Conservation (phyloP, 2,888 invertebrate species). For the Antheraea yamamai region DNA sequence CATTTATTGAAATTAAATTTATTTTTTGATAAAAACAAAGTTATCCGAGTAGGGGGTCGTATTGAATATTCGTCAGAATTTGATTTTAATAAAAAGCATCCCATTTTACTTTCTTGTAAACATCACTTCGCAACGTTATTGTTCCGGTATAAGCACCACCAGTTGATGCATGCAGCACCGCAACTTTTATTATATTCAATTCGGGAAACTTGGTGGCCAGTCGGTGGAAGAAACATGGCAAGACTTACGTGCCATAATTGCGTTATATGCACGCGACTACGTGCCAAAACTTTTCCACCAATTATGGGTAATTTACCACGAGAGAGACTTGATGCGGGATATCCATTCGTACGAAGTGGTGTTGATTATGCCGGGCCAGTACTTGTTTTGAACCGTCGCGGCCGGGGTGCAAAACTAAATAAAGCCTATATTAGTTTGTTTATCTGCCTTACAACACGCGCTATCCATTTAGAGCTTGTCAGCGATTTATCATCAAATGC, state of each 20-base stretch:
- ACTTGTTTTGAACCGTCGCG: slow-evolving; percentile 17
- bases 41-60: too few relatives aligned
- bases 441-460: slow-evolving; percentile 19
- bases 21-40: too few relatives aligned
- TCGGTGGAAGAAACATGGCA: slow-evolving; percentile 1
- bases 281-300: neutral
- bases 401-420: slow-evolving; percentile 17
- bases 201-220: neutral
- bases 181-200: too few relatives aligned
- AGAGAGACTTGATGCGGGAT: neutral
- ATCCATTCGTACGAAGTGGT: neutral
- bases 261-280: neutral
- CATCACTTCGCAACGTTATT: too few relatives aligned
- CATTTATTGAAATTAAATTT: too few relatives aligned
- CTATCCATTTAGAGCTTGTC: slow-evolving; percentile 23
- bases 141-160: too few relatives aligned
- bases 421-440: slow-evolving; percentile 23
- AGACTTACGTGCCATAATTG: neutral
- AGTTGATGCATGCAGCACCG: too few relatives aligned
- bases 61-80: too few relatives aligned
- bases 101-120: too few relatives aligned
- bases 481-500: slow-evolving; percentile 17
- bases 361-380: slow-evolving; percentile 11
- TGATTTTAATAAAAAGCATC: too few relatives aligned
- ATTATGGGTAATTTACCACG: neutral